Evolutionary conservation across 2,888 invertebrate genomes (phyloP).

Genomic region (Zelleria hepariella): DNA sequence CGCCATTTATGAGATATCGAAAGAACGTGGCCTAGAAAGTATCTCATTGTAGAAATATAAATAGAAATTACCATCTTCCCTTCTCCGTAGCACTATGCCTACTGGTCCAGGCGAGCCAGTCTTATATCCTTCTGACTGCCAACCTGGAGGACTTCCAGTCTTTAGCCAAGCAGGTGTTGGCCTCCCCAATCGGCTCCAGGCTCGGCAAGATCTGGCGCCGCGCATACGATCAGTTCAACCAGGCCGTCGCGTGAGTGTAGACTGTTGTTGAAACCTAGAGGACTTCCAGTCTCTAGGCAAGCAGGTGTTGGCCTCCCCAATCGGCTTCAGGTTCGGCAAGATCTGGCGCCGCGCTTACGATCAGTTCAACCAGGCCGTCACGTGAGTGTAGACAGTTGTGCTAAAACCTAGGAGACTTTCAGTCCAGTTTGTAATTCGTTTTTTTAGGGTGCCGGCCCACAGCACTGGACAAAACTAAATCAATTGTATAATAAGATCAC

Average conservation of each 20-base stretch:
- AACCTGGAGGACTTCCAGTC: constrained; percentile 44
- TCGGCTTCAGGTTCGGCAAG: constrained; percentile 26
- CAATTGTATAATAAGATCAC: too few relatives aligned
- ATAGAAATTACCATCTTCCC: background rate
- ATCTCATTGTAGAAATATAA: too few relatives aligned
- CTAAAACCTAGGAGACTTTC: too few relatives aligned
- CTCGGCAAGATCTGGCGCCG: constrained; percentile 31
- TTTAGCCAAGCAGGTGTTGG: constrained; percentile 32
- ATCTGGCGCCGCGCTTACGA: constrained; percentile 33
- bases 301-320: constrained; percentile 32
- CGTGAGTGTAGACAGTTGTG: too few relatives aligned
- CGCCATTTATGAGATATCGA: too few relatives aligned
- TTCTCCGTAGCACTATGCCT: constrained; percentile 12
- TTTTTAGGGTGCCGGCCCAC: too few relatives aligned
- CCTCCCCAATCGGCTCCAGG: constrained; percentile 30
- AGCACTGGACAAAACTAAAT: too few relatives aligned
- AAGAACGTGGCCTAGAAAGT: too few relatives aligned
- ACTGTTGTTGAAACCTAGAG: too few relatives aligned
- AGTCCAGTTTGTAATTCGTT: too few relatives aligned
- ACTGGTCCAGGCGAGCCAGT: constrained; percentile 20
- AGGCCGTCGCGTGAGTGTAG: too few relatives aligned
- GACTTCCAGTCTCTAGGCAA: constrained; percentile 38
- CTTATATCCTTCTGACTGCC: constrained; percentile 47
- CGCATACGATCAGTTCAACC: constrained; percentile 30
- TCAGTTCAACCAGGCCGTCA: constrained; percentile 23